Conservation (phyloP, 35 echinoderm and acorn worm species). For the Lytechinus pictus region DNA sequence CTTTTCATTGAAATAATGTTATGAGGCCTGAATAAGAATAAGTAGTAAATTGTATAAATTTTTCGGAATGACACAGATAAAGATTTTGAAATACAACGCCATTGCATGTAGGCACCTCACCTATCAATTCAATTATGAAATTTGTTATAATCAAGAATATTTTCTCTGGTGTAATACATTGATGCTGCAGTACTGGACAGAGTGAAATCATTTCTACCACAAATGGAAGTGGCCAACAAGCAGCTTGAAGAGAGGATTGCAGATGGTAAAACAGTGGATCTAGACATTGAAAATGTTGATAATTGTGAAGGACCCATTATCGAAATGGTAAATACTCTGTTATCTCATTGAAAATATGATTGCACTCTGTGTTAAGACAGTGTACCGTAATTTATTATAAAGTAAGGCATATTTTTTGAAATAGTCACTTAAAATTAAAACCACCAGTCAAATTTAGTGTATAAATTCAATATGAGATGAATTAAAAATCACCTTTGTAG, state of each 20-base stretch:
- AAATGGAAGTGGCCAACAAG: slow-evolving; percentile 15
- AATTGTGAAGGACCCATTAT: slow-evolving; percentile 40
- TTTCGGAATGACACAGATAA: no score
- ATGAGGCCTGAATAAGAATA: no score
- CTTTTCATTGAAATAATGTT: no score
- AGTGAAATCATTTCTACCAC: slow-evolving; percentile 32
- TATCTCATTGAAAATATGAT: background rate
- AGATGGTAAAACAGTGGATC: background rate
- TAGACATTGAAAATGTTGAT: slow-evolving; percentile 49
- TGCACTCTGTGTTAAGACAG: no score
- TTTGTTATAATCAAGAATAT: background rate
- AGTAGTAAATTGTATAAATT: no score
- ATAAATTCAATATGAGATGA: background rate
- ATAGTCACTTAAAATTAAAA: background rate
- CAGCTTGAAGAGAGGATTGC: background rate
- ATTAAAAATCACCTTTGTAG: background rate
- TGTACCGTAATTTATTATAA: no score
- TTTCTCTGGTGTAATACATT: background rate
- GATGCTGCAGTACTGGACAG: background rate
- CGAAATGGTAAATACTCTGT: slow-evolving; percentile 19
- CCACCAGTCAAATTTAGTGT: background rate
- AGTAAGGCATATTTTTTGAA: background rate
- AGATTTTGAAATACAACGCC: background rate
- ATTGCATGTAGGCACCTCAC: background rate
- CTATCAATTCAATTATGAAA: background rate